Percentiles rank a stretch among this genome's conserved stretches.
phyloP scores from a whole-genome alignment of 2,113 vertebrate genomes.

The Sinocyclocheilus anshuiensis region DNA sequence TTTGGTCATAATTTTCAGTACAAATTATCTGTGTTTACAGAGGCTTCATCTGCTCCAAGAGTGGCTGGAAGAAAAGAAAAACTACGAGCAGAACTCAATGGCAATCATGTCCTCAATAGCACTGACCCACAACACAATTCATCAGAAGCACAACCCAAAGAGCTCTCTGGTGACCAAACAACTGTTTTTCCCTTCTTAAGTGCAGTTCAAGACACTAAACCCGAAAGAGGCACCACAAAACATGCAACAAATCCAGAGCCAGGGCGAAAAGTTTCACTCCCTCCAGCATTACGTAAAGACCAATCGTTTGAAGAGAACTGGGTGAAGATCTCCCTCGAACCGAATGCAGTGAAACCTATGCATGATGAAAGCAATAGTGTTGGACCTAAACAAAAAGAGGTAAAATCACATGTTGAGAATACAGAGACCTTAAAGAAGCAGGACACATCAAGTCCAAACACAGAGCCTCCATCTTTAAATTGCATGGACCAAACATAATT shows the following conservation, averaged over 20 bases:
- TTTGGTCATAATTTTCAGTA: neutral
- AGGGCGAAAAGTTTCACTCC: constrained; percentile 18
- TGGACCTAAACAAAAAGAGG: constrained; percentile 14
- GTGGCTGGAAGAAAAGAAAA: neutral
- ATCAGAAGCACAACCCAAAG: constrained; percentile 15
- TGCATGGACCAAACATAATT: neutral
- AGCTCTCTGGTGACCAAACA: neutral
- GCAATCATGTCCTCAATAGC: neutral
- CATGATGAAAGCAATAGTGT: neutral
- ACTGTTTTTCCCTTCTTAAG: neutral
- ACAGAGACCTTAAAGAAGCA: neutral
- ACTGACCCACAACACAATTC: constrained; percentile 20
- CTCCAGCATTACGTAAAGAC: constrained; percentile 29
- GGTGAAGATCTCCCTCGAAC: constrained; percentile 30
- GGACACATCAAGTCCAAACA: neutral
- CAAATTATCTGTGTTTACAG: neutral
- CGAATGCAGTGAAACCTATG: neutral
- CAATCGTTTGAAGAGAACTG: constrained; percentile 38
- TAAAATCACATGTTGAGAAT: neutral
- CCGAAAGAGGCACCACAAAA: neutral
- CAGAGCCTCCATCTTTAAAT: neutral
- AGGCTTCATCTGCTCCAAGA: neutral
- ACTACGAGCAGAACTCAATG: neutral
- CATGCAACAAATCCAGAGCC: constrained; percentile 6
- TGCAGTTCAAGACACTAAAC: constrained; percentile 19